Conservation (phyloP, 2,113 vertebrate species). For the Tautogolabrus adspersus region DNA sequence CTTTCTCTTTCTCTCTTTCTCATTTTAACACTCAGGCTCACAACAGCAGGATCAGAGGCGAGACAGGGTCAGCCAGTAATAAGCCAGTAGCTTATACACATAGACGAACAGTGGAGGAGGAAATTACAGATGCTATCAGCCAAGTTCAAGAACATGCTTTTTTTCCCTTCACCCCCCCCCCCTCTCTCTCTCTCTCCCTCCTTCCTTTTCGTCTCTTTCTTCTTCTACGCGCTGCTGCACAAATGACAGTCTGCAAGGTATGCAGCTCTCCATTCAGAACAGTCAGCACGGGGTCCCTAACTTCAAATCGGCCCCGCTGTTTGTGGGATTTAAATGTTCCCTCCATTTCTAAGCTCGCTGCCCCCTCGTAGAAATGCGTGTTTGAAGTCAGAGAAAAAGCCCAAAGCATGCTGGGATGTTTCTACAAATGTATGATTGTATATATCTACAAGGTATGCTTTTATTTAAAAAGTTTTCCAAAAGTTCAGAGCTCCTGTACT, state of each 20-base stretch:
- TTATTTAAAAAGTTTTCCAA: no score
- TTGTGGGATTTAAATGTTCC: conserved; percentile 43
- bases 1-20: not conserved
- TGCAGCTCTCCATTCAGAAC: conserved; percentile 75
- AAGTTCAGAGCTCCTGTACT: no score
- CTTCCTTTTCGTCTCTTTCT: conserved; percentile 58
- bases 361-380: not conserved
- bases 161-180: not conserved
- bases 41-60: conserved; percentile 51
- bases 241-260: conserved; percentile 73
- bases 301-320: conserved; percentile 55
- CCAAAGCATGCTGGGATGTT: no score
- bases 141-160: conserved; percentile 74
- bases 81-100: conserved; percentile 47
- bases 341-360: not conserved
- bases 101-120: conserved; percentile 57
- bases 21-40: conserved; percentile 25
- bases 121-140: conserved; percentile 78
- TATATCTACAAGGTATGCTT: no score
- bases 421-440: no score
- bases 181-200: conserved; percentile 52
- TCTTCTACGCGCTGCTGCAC: conserved; percentile 59
- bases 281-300: conserved; percentile 70
- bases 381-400: no score
- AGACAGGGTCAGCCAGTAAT: conserved; percentile 42